These are phyloP conservation scores for Coptodon bakossiorum DNA, from an alignment of 2,113 vertebrate genomes.

Conservation along the genomic window DNA sequence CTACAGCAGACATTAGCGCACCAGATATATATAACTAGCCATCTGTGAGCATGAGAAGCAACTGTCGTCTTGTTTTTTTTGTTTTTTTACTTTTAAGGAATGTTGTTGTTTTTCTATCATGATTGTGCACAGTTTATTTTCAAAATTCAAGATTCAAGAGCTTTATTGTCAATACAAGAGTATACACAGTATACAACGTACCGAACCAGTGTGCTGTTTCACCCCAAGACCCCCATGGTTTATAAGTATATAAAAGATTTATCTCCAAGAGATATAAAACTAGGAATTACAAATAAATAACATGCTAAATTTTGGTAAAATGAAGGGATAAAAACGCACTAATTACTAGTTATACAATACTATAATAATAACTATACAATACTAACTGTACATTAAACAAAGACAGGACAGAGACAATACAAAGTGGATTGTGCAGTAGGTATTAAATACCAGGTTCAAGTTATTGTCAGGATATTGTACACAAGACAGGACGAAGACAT, in stretches of 20 bases:
- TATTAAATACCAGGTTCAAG: neutral
- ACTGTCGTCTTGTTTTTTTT: neutral
- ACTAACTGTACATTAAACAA: neutral
- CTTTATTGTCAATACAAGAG: neutral
- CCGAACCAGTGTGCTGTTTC: neutral
- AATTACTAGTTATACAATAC: neutral
- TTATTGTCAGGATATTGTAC: neutral
- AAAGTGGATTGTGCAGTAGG: neutral
- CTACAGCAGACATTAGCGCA: neutral
- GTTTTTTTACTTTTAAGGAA: neutral
- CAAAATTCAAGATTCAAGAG: neutral
- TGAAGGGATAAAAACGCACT: accelerated
- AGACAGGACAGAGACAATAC: neutral
- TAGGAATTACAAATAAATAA: neutral
- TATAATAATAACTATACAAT: neutral
- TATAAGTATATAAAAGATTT: neutral
- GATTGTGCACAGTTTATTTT: accelerated
- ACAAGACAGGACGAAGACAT: neutral
- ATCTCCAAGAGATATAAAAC: neutral
- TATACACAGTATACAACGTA: accelerated
- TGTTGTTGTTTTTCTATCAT: neutral
- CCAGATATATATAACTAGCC: neutral
- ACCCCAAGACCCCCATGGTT: accelerated
- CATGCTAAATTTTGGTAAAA: neutral
- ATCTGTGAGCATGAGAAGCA: neutral